Evolutionary conservation across 1,140 invertebrate species (phyloP), one percentile per base, ranked within the genome.

Genomic region (Dendroctonus ponderosae): DNA sequence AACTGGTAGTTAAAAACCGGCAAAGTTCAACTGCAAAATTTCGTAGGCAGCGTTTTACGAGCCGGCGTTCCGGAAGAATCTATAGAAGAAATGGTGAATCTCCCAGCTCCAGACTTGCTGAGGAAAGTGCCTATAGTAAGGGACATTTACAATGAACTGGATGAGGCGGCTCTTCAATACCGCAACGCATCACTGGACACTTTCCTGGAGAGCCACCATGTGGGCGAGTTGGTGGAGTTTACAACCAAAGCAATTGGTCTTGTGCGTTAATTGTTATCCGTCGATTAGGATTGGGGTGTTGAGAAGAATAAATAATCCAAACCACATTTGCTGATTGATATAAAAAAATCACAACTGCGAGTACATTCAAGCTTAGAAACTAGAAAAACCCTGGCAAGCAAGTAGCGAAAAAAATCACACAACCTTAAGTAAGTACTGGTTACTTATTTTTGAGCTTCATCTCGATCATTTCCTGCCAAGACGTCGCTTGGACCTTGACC

Each of bases 381-480:
- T 26, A 26, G n/a, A 26, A 26, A 26, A 26, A 26, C 26, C 26
- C 26, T 1, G 26, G 26, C 26, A 26, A 26, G 26, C 26, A 26
- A 26, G 26, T 26, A 26, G 46, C 11, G 48, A 57, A 41, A 51
- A 39, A 62, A 7, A 53, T 53, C 60, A 56, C 37, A 26, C 26
- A 26, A 26, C 26, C 26, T 26, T 26, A 26, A 3, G 1, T 26
- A 26, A 26, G 26, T 52, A 62, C 15, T 12, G 7, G 43, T 52
- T 42, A 66, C 39, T 67, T 62, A 68, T 70, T 71, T 51, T 64
- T 71, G 9, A 67, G 50, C 46, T 67, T 69, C 15, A 69, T 43
- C 51, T 70, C 44, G 9, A 74, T 68, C 67, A 74, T 70, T 40
- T 74, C 69, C 8, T 66, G 60, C 70, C 70, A 73, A 7, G 70